These are phyloP conservation scores for Neoseiulus cucumeris DNA, from an alignment of 1,140 invertebrate species.

Conservation along the genomic window DNA sequence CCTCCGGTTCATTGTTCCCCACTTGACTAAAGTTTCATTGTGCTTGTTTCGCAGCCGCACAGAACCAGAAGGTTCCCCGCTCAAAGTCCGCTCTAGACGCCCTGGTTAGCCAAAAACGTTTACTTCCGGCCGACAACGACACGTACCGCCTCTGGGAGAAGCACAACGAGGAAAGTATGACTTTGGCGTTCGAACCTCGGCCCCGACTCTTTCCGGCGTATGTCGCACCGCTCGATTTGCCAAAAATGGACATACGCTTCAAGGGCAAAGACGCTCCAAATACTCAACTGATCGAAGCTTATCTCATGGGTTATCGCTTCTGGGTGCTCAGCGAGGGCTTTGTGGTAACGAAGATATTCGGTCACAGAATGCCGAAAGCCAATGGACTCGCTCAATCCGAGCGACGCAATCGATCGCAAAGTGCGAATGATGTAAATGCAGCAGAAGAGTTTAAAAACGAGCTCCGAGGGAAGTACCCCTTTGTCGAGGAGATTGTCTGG, in stretches of 20 bases:
- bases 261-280: not conserved
- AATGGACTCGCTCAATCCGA: not conserved
- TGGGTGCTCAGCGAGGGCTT: slow-evolving; percentile 5
- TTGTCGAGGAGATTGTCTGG: not conserved
- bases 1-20: too few relatives aligned
- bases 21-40: not conserved
- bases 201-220: not conserved
- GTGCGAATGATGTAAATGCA: not conserved
- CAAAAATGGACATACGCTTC: slow-evolving; percentile 6
- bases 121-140: not conserved
- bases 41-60: not conserved
- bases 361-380: not conserved
- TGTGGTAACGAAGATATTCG: not conserved
- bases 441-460: not conserved
- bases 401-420: not conserved
- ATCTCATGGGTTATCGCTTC: not conserved
- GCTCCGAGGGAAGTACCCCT: not conserved
- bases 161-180: not conserved
- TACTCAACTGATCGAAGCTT: slow-evolving; percentile 1
- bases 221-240: not conserved
- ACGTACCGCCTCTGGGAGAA: not conserved
- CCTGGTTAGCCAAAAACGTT: not conserved
- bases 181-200: not conserved
- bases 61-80: not conserved
- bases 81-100: not conserved